Conservation (phyloP, 2,797 vertebrate species). For the Falco novaeseelandiae region DNA sequence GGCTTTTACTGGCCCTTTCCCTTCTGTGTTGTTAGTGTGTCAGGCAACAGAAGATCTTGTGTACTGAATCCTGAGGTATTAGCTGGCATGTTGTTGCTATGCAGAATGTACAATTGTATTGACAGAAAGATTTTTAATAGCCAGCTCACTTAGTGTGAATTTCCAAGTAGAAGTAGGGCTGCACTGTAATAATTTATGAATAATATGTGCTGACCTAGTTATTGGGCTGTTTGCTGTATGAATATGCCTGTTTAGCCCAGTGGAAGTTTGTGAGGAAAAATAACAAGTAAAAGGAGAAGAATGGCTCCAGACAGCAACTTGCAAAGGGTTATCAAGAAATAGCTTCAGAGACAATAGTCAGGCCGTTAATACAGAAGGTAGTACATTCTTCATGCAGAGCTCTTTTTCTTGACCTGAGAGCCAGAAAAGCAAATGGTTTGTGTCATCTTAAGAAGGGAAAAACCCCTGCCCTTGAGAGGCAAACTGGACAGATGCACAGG, state of each 20-base stretch:
- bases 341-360: background rate
- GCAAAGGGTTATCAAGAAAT: background rate
- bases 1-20: background rate
- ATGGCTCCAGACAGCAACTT: background rate
- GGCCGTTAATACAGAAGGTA: background rate
- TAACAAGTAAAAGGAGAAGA: background rate
- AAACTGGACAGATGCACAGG: background rate
- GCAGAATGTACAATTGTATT: background rate
- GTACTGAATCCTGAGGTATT: background rate
- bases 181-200: background rate
- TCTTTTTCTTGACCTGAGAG: background rate
- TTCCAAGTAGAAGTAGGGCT: background rate
- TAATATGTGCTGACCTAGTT: constrained; percentile 14
- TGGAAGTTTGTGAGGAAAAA: background rate
- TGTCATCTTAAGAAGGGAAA: background rate
- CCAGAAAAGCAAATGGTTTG: background rate
- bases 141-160: background rate
- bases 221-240: background rate
- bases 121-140: background rate
- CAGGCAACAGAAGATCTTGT: background rate
- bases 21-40: background rate
- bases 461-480: background rate
- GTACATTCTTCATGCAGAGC: background rate
- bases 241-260: background rate
- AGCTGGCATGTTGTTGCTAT: background rate